phyloP scores from a whole-genome alignment of 2,888 invertebrate species.

The Erebia epiphron region DNA sequence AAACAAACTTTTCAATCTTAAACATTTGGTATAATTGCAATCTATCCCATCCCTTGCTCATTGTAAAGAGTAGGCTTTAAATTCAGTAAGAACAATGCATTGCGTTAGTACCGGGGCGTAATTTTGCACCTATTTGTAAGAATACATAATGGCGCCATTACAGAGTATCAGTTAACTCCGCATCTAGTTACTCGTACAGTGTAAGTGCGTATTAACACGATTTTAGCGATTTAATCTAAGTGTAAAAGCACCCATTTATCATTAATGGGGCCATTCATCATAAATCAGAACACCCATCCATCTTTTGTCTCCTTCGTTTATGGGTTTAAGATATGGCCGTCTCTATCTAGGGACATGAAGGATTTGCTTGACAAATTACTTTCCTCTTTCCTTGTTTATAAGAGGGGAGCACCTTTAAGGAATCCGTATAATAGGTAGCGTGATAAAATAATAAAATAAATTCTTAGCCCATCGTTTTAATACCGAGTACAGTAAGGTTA shows the following conservation, averaged over 20 bases:
- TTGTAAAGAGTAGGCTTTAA: background rate
- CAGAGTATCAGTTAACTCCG: background rate
- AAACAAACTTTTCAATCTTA: background rate
- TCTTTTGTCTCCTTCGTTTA: slow-evolving; percentile 41
- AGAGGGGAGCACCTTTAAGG: slow-evolving; percentile 43
- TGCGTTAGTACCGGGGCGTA: background rate
- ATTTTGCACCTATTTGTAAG: slow-evolving; percentile 2
- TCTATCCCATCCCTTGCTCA: background rate
- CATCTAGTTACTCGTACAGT: slow-evolving; percentile 27
- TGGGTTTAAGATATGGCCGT: slow-evolving; percentile 34
- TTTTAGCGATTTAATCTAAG: slow-evolving; percentile 53
- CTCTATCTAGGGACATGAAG: slow-evolving; percentile 55
- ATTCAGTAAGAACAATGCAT: slow-evolving; percentile 1
- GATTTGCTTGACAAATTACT: slow-evolving; percentile 81
- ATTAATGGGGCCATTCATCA: slow-evolving; percentile 67
- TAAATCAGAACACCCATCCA: slow-evolving; percentile 47
- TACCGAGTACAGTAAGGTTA: no score
- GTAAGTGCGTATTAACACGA: slow-evolving; percentile 45
- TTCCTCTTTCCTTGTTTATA: slow-evolving; percentile 70
- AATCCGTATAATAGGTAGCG: background rate
- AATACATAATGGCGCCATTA: background rate
- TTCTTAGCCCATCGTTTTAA: no score
- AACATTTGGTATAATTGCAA: background rate
- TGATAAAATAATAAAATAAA: no score
- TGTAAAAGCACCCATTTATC: slow-evolving; percentile 60